Percentiles rank a stretch among this genome's conserved stretches.
Conservation (phyloP, 2,797 vertebrate species). For the Oceanodroma leucorhoa region DNA sequence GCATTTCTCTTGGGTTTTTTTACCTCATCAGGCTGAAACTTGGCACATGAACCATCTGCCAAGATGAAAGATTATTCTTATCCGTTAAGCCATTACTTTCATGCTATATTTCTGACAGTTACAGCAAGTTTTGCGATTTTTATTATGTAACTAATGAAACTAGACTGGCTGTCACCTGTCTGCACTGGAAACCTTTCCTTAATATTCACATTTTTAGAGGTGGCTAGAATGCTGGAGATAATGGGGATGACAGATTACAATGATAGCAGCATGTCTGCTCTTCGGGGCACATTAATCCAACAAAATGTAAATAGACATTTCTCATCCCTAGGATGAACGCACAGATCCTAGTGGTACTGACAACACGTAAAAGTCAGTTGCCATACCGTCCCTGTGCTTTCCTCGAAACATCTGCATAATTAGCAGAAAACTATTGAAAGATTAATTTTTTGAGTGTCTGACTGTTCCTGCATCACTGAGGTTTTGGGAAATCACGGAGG, state of each 20-base stretch:
- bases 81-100: conserved; percentile 14
- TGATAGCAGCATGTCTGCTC: background rate
- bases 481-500: background rate
- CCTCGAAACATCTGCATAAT: background rate
- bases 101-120: background rate
- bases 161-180: conserved; percentile 30
- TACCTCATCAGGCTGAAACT: background rate
- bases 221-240: fast-evolving
- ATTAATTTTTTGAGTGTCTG: background rate
- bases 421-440: background rate
- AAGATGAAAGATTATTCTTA: conserved; percentile 22
- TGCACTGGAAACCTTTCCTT: background rate
- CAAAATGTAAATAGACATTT: conserved; percentile 42
- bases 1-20: background rate
- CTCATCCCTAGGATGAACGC: background rate
- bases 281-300: background rate
- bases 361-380: background rate
- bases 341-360: background rate
- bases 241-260: conserved; percentile 34
- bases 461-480: background rate
- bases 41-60: background rate
- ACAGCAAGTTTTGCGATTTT: conserved; percentile 27
- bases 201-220: background rate
- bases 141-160: conserved; percentile 10
- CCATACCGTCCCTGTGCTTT: fast-evolving